Conservation (phyloP, 2,888 invertebrate genomes). For the Argyresthia goedartella region DNA sequence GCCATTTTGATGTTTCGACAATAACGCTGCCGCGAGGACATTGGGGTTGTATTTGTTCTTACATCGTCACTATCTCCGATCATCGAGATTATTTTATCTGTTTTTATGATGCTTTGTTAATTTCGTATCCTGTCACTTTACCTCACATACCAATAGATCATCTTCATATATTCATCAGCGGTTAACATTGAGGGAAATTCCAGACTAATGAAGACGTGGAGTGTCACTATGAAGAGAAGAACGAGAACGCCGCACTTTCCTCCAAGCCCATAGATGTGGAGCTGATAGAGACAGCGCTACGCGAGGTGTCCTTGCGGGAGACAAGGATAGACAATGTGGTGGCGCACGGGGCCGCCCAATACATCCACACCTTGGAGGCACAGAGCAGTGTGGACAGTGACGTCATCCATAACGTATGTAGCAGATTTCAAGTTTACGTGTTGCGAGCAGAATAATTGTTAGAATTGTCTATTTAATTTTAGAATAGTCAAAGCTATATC, state of each 20-base stretch:
- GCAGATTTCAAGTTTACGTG: not conserved
- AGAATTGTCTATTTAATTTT: not conserved
- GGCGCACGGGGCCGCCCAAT: conserved; percentile 58
- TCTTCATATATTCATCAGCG: no score
- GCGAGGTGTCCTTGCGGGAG: conserved; percentile 62
- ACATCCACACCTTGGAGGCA: conserved; percentile 57
- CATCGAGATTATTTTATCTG: no score
- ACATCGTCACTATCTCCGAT: no score
- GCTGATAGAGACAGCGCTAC: conserved; percentile 29
- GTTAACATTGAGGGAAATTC: no score
- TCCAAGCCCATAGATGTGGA: conserved; percentile 38
- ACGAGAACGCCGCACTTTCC: conserved; percentile 41
- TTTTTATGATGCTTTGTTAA: no score
- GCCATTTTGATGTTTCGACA: no score
- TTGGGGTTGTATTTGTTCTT: no score
- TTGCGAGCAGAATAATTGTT: not conserved
- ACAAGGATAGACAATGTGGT: conserved; percentile 73
- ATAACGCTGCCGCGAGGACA: no score
- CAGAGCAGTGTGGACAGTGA: conserved; percentile 71
- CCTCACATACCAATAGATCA: no score
- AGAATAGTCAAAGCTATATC: not conserved
- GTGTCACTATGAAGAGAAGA: conserved; percentile 64
- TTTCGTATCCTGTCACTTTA: no score
- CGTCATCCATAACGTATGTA: conserved; percentile 77
- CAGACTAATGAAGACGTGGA: conserved; percentile 42